Evolutionary conservation across 2,797 vertebrate species (phyloP).

Genomic region (Cercopithecus petaurista): DNA sequence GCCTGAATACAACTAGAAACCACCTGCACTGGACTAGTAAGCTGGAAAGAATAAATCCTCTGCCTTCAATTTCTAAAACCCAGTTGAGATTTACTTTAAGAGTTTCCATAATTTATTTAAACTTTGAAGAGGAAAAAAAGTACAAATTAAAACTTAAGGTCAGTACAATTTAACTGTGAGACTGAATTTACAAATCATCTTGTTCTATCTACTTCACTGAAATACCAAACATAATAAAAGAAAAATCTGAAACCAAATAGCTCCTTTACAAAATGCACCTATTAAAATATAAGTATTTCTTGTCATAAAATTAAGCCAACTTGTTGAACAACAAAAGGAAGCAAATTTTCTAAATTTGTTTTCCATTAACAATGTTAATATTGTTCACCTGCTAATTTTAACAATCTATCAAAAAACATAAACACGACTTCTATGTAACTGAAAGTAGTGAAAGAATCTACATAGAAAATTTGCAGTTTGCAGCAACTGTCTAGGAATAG

Average conservation of each 20-base stretch:
- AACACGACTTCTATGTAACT: constrained; percentile 27
- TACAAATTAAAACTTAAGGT: constrained; percentile 53
- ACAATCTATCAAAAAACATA: background rate
- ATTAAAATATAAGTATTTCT: constrained; percentile 43
- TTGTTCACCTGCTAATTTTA: constrained; percentile 47
- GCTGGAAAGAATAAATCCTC: constrained; percentile 44
- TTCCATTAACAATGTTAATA: background rate
- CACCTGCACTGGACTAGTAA: constrained; percentile 33
- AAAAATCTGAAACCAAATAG: constrained; percentile 26
- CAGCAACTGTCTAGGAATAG: background rate
- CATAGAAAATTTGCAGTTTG: constrained; percentile 45
- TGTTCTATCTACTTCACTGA: constrained; percentile 17
- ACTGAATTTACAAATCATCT: constrained; percentile 29
- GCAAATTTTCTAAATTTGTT: constrained; percentile 36
- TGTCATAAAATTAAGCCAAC: constrained; percentile 41
- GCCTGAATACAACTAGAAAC: constrained; percentile 55
- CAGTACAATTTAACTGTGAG: background rate
- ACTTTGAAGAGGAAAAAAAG: constrained; percentile 3
- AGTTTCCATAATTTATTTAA: constrained; percentile 45
- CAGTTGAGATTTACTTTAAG: constrained; percentile 30
- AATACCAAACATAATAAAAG: constrained; percentile 6
- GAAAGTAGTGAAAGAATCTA: background rate
- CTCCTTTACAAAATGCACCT: constrained; percentile 44
- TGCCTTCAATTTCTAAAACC: constrained; percentile 55
- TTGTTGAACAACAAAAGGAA: constrained; percentile 29